Evolutionary conservation across 92 coral and sea anemone genomes (phyloP), one percentile per base, ranked within the genome.

Genomic region (Parazoanthus atlanticus): DNA sequence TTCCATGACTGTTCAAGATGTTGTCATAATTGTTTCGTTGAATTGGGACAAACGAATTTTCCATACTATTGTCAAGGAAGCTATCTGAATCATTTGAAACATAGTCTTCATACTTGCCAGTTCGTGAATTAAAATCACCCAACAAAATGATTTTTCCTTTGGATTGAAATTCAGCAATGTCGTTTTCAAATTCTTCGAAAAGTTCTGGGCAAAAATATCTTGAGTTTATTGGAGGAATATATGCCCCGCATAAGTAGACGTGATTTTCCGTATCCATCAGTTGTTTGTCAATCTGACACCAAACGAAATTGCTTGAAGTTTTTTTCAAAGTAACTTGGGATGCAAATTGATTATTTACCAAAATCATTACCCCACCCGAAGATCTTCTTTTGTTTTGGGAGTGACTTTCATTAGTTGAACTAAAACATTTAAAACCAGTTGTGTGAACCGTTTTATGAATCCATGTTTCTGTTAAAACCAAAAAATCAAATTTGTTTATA

Each of bases 81-180:
- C 58, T 65, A 52, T 73, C 86, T 0, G 86, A 83, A 25, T 88
- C 88, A 31, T 88, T 78, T 66, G 79, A 74, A 31, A 86, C 70
- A 15, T 26, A 54, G 34, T 80, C 93, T 10, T 88, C 72, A 36
- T 90, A 49, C 47, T 90, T 86, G 46, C 88, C 85, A 23, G 79
- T 76, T 81, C 90, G 76, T 19, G 88, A 84, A 87, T 86, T 82
- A 25, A 90, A 71, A 38, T 90, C 89, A 25, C 92, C 92, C 64
- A 85, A 61, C 28, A 85, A 41, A 43, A 80, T 69, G 21, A 91
- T 25, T 66, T 19, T 2, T 78, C 89, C 85, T 26, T 46, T 76
- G 26, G 46, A 40, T 26, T 40, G 43, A 28, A 81, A 88, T 82
- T 61, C 32, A 16, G 75, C 88, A 46, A 91, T 83, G 43, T 76